Conservation (phyloP, 2,113 vertebrate genomes). For the Caranx ignobilis region DNA sequence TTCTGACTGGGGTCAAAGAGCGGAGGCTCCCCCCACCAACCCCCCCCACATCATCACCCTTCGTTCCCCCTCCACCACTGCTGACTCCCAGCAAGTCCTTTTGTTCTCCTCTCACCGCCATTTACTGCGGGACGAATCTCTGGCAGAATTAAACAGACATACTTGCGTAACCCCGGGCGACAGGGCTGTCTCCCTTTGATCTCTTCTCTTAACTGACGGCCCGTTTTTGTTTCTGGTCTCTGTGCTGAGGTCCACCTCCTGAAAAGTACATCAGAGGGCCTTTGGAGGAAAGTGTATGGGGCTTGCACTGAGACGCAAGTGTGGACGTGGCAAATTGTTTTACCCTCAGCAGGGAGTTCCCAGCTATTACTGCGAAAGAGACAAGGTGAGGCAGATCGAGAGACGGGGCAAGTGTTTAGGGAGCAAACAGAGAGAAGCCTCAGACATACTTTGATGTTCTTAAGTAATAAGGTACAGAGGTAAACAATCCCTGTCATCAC, state of each 20-base stretch:
- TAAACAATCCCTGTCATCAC: constrained; percentile 57
- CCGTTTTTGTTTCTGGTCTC: constrained; percentile 66
- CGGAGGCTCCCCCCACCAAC: constrained; percentile 25
- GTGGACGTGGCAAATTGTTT: constrained; percentile 62
- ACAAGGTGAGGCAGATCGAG: constrained; percentile 38
- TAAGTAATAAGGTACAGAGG: constrained; percentile 62
- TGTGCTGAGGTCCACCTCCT: constrained; percentile 38
- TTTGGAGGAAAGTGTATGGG: constrained; percentile 24
- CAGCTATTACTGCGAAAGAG: constrained; percentile 38
- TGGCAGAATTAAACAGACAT: constrained; percentile 70
- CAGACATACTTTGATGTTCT: constrained; percentile 64
- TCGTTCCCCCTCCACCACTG: constrained; percentile 34
- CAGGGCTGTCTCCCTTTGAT: constrained; percentile 61
- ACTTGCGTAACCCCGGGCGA: constrained; percentile 70
- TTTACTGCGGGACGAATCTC: constrained; percentile 71
- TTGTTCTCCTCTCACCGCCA: constrained; percentile 61
- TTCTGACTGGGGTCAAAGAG: constrained; percentile 74
- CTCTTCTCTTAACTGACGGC: constrained; percentile 55
- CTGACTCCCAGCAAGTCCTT: constrained; percentile 63
- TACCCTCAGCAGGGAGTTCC: constrained; percentile 44
- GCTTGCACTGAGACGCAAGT: constrained; percentile 37
- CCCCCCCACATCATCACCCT: constrained; percentile 41
- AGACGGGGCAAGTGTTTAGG: constrained; percentile 52
- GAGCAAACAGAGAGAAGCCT: constrained; percentile 54
- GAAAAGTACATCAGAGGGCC: constrained; percentile 48